A percentile compares a stretch with the other conserved stretches of the same genome.
phyloP scores from a whole-genome alignment of 2,113 vertebrate species.

The Misgurnus anguillicaudatus region DNA sequence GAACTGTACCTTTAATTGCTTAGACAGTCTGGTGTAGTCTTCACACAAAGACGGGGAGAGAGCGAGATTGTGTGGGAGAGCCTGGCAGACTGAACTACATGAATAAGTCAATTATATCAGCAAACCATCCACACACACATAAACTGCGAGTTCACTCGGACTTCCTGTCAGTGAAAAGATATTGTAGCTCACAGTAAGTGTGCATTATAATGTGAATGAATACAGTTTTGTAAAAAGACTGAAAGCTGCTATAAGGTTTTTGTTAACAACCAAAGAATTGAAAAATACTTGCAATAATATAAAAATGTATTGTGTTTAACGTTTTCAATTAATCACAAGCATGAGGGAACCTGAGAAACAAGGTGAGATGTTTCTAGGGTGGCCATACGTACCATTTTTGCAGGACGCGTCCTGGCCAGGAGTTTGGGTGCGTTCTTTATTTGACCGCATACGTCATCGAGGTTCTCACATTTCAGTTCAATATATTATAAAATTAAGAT shows the following conservation, averaged over 20 bases:
- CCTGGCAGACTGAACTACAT: conserved; percentile 61
- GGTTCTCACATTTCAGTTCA: too few species aligned
- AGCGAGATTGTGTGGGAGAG: conserved; percentile 65
- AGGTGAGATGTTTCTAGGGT: too few species aligned
- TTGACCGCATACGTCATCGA: too few species aligned
- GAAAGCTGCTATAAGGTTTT: neutral
- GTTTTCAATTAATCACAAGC: too few species aligned
- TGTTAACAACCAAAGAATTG: too few species aligned
- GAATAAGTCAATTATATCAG: conserved; percentile 67
- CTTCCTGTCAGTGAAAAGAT: conserved; percentile 26
- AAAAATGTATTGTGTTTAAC: too few species aligned
- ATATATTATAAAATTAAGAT: too few species aligned
- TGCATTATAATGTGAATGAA: conserved; percentile 27
- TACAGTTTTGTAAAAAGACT: conserved; percentile 18
- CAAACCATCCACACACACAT: conserved; percentile 33
- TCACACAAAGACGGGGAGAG: conserved; percentile 41
- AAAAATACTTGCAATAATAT: too few species aligned
- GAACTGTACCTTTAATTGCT: conserved; percentile 21
- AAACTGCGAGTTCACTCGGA: conserved; percentile 35
- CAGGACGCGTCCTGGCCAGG: too few species aligned
- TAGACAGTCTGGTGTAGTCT: conserved; percentile 18
- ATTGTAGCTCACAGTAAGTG: conserved; percentile 14
- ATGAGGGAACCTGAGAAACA: too few species aligned
- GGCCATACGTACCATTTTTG: too few species aligned
- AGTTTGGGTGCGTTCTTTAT: too few species aligned